Evolutionary conservation across 92 coral and sea anemone species (phyloP).

Genomic region (Plumapathes pennacea): DNA sequence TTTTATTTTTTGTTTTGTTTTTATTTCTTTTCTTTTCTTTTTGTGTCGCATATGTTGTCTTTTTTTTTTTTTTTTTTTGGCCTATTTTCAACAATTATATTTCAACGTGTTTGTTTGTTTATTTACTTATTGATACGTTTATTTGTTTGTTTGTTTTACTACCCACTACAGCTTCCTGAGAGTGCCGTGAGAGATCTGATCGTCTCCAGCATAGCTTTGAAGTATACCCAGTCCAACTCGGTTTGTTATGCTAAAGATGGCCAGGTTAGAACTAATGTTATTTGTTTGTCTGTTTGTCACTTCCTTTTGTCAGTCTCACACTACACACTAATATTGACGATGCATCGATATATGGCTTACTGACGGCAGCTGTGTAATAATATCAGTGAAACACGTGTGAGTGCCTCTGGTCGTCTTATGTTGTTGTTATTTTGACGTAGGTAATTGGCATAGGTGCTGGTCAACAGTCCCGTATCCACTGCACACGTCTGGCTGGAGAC

Average conservation of each 20-base stretch:
- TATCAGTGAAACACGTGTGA: too few species aligned
- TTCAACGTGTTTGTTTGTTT: background rate
- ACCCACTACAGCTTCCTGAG: constrained; percentile 67
- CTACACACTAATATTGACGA: too few species aligned
- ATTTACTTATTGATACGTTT: background rate
- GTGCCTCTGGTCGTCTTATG: too few species aligned
- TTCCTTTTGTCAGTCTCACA: too few species aligned
- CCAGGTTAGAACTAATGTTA: constrained; percentile 47
- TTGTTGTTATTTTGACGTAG: too few species aligned
- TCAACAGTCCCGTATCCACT: constrained; percentile 98
- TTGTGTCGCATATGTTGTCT: too few species aligned
- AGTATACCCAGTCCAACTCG: constrained; percentile 97
- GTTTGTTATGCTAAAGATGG: constrained; percentile 97
- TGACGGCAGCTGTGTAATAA: too few species aligned
- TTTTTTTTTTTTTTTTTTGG: background rate
- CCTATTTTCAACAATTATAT: background rate
- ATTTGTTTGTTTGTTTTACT: background rate
- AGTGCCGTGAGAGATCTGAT: constrained; percentile 81
- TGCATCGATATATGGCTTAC: too few species aligned
- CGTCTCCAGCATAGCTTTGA: constrained; percentile 91
- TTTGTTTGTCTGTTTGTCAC: background rate
- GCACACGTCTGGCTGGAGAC: constrained; percentile 96
- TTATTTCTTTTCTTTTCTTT: too few species aligned
- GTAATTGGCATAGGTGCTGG: constrained; percentile 99
- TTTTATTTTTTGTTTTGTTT: too few species aligned